Evolutionary conservation across 2,797 vertebrate species (phyloP), one percentile per base, ranked within the genome.

Genomic region (Mastacembelus armatus): DNA sequence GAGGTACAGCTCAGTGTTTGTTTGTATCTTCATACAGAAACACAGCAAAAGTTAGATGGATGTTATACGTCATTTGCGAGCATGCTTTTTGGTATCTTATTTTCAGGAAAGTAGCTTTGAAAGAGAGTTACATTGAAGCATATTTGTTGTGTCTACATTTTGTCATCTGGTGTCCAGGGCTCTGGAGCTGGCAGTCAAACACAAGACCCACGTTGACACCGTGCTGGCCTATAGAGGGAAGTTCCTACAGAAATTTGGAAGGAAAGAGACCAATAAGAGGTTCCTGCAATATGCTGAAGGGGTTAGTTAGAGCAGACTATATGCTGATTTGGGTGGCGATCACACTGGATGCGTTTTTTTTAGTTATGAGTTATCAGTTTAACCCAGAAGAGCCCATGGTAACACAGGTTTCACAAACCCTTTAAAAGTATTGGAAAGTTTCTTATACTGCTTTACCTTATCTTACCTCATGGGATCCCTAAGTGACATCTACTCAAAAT

Each of bases 151-250:
- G 10, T 56, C 22, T 56, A 35, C 61, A 1, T 51, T 15, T 74
- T 42, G 30, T 80, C 43, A 58, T 93, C 73, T 58, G 74, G 16
- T 91, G 84, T 77, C 14, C 84, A 99, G 98, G 85, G 98, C 98
- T 21, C 89, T 99, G 79, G 97, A 99, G 29, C 90, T 99, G 80
- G 98, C 98, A 50, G 94, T 99, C 78, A 99, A 98, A 91, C 94
- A 99, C 85, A 99, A 96, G 92, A 99, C 97, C 35, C 98, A 99
- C 18, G 96, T 99, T 75, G 98, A 99, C 92, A 99, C 98, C 0
- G 98, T 99, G 69, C 94, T 99, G 83, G 97, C 96, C 62, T 95
- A 95, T 74, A 94, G 96, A 81, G 94, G 93, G 32, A 97, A 94
- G 88, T 98, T 95, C 89, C 87, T 99, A 45, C 91, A 96, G 81